Base-by-base conservation (phyloP, 2,888 invertebrate genomes). In the Pristionchus fissidentatus region DNA sequence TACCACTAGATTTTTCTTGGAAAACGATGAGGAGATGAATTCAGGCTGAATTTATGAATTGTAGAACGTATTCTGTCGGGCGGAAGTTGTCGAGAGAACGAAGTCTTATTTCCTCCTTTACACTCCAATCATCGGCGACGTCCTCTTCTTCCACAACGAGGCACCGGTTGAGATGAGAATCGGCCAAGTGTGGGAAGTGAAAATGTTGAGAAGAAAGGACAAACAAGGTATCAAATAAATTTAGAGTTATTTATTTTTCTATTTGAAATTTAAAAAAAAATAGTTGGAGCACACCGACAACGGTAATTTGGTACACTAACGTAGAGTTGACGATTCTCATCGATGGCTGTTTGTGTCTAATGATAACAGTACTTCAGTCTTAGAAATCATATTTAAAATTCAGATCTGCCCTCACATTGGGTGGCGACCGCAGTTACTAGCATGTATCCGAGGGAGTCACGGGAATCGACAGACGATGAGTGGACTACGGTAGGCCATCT, bases 401-500 rank as follows among this genome's bases (percentile, higher is more conserved):
- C n/a, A n/a, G n/a, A n/a, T n/a, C n/a, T n/a, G n/a, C n/a, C n/a
- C n/a, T n/a, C n/a, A n/a, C n/a, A n/a, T n/a, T n/a, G n/a, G n/a
- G n/a, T n/a, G n/a, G n/a, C n/a, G n/a, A n/a, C n/a, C n/a, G n/a
- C n/a, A n/a, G n/a, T n/a, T n/a, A n/a, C n/a, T n/a, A n/a, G n/a
- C n/a, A n/a, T n/a, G n/a, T n/a, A n/a, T n/a, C n/a, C n/a, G n/a
- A n/a, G n/a, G n/a, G n/a, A n/a, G n/a, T n/a, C n/a, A n/a, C n/a
- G n/a, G n/a, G n/a, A n/a, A 35, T 62, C 62, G 5, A 32, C 5
- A 62, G 62, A 35, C 4, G 8, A 8, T 35, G 62, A 62, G 35
- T 62, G 62, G 62, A 62, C 62, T 62, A 62, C 62, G 13, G 62
- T 62, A 2, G 35, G 62, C n/a, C n/a, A n/a, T n/a, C n/a, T 62